Percentiles rank a stretch among this genome's conserved stretches.
phyloP scores from a whole-genome alignment of 2,888 invertebrate genomes.

The Pristionchus fissidentatus region DNA sequence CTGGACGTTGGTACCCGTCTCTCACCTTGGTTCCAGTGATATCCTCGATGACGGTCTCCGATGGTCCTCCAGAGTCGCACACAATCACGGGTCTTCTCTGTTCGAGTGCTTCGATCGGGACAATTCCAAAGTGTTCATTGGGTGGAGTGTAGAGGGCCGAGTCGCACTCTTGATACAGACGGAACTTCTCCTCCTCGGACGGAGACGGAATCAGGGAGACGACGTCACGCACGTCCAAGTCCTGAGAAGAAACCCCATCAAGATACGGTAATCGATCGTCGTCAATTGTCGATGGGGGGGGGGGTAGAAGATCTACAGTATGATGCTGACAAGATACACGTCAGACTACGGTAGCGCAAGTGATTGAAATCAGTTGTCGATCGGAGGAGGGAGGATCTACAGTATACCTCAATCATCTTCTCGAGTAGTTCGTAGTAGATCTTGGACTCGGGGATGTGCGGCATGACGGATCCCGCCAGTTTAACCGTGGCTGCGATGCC shows the following conservation, averaged over 20 bases:
- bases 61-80: slow-evolving; percentile 94
- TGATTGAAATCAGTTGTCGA: background rate
- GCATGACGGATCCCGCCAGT: slow-evolving; percentile 77
- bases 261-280: background rate
- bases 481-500: slow-evolving; percentile 64
- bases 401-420: slow-evolving; percentile 70
- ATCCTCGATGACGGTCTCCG: slow-evolving; percentile 85
- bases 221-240: slow-evolving; percentile 72
- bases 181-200: slow-evolving; percentile 76
- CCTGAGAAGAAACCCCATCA: slow-evolving; percentile 51
- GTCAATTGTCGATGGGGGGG: too few relatives aligned
- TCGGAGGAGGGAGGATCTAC: background rate
- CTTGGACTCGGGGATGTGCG: slow-evolving; percentile 77
- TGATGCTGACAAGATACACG: background rate
- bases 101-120: slow-evolving; percentile 97
- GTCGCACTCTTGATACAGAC: slow-evolving; percentile 76
- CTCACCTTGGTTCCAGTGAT: slow-evolving; percentile 76
- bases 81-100: slow-evolving; percentile 93
- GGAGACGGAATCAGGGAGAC: slow-evolving; percentile 78
- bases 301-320: background rate
- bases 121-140: slow-evolving; percentile 98
- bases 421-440: slow-evolving; percentile 77
- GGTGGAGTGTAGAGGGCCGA: slow-evolving; percentile 89
- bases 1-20: too few relatives aligned
- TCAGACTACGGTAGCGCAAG: background rate